Base-by-base conservation (phyloP, 2,113 vertebrate genomes). In the Oncorhynchus masou region DNA sequence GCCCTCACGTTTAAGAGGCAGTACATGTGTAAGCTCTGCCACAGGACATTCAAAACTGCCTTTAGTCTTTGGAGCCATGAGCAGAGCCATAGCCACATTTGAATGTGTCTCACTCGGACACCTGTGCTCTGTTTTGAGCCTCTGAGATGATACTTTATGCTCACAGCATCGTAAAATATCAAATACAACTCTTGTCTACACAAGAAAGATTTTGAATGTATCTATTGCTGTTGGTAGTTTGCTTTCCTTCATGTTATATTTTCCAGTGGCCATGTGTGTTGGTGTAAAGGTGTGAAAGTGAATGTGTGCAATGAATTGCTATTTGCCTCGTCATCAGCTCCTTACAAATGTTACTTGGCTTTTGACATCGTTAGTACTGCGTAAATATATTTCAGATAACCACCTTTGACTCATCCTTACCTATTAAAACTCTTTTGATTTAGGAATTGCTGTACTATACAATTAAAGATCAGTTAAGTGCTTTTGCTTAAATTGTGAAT, bases 51-150 rank as follows among this genome's bases (percentile, higher is more conserved):
- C 90, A 99, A 99, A 88, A 98, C 97, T 0, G 97, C 98, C 6
- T 99, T 99, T 76, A 99, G 98, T 73, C 95, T 99, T 39, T 99
- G 98, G 98, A 99, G 98, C 91, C 98, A 99, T 0, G 98, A 99
- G 80, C 98, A 99, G 91, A 98, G 96, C 80, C 97, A 99, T 88
- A 95, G 86, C 65, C 92, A 93, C 78, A 76, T 89, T 70, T 94
- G 70, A 87, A 68, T 74, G 64, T 7, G 49, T 68, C 48, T 48
- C 79, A 64, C 19, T 54, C 51, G 48, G 49, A 60, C 59, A 69
- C n/a, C 25, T n/a, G 67, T 11, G 15, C 27, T 60, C 54, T 16
- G 20, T 20, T 27, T 59, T 31, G 3, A 31, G 62, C 49, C 71
- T 76, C 22, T 29, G 22, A 74, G 64, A 22, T 74, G 68, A 84